Evolutionary conservation across 2,888 invertebrate species (phyloP).

Genomic region (Zygaena filipendulae): DNA sequence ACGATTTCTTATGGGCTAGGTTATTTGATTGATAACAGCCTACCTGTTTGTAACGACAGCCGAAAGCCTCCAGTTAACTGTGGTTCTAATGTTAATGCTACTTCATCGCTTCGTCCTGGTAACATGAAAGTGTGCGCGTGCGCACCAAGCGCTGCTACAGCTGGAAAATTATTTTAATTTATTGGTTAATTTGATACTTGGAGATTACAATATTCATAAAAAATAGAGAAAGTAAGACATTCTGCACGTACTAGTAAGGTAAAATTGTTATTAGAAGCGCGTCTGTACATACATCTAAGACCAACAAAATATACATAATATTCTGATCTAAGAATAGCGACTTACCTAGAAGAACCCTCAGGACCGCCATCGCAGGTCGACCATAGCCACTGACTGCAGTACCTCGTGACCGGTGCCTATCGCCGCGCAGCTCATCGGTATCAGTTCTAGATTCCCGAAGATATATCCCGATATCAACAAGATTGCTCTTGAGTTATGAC

Average conservation of each 20-base stretch:
- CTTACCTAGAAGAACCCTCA: conserved; percentile 32
- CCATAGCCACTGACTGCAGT: conserved; percentile 19
- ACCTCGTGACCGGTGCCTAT: conserved; percentile 14
- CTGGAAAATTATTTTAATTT: too few relatives aligned
- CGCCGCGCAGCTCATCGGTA: too few relatives aligned
- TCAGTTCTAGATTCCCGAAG: too few relatives aligned
- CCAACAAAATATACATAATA: not conserved
- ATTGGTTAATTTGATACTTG: too few relatives aligned
- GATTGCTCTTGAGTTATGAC: too few relatives aligned
- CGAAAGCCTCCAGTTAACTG: conserved; percentile 47
- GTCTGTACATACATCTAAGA: too few relatives aligned
- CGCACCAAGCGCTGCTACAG: conserved; percentile 31
- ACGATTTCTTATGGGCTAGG: too few relatives aligned
- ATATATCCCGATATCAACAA: too few relatives aligned
- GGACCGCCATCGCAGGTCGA: conserved; percentile 30
- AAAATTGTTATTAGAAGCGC: too few relatives aligned
- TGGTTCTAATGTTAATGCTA: conserved; percentile 40
- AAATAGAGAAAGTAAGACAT: not conserved
- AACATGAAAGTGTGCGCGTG: conserved; percentile 27
- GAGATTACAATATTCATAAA: not conserved
- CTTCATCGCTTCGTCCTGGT: conserved; percentile 27
- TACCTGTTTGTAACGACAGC: too few relatives aligned
- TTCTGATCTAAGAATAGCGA: conserved; percentile 3
- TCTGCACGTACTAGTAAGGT: not conserved
- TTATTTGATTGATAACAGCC: too few relatives aligned